Evolutionary conservation across 2,113 vertebrate species (phyloP), one percentile per base, ranked within the genome.

Genomic region (Nycticebus coucang): DNA sequence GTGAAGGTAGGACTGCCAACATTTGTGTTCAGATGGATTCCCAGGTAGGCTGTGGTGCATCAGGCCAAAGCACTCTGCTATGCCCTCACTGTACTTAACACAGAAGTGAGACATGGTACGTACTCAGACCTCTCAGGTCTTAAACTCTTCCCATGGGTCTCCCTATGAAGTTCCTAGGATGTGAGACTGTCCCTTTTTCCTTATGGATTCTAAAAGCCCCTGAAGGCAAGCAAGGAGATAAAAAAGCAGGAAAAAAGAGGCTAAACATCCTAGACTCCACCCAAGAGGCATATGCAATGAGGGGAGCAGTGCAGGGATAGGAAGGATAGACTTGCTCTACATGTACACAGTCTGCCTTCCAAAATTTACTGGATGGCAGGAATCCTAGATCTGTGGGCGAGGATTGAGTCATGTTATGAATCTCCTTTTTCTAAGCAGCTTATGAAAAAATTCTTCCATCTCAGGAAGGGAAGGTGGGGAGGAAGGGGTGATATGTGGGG

Each of bases 381-480:
- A 91, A 92, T 95, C 80, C 80, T 93, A 77, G 33, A 89, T 90
- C 62, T 35, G 89, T 96, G 77, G 95, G 97, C 0, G 19, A 97
- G 85, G 50, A 84, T 1, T 96, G 62, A 97, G 71, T 96, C 93
- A 97, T 71, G 50, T 50, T 91, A 95, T 91, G 35, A 87, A 91
- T 95, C 89, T 93, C 68, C 75, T 89, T 97, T 95, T 83, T 87
- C 95, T 94, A 96, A 96, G 78, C 87, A 95, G 84, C 95, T 87
- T 92, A 92, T 97, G 84, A 81, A 94, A 96, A 96, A 93, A 78
- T 59, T 96, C 91, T 82, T 92, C 62, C 77, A 90, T 93, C 71
- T 96, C 79, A 97, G 93, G 77, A 96, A 93, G 35, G 24, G 59
- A 92, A 90, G 28, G 64, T 81, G 33, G 26, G 37, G 84, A 85